These are phyloP conservation scores for Bubo scandiacus DNA, from an alignment of 2,113 vertebrate genomes.

Conservation along the genomic window DNA sequence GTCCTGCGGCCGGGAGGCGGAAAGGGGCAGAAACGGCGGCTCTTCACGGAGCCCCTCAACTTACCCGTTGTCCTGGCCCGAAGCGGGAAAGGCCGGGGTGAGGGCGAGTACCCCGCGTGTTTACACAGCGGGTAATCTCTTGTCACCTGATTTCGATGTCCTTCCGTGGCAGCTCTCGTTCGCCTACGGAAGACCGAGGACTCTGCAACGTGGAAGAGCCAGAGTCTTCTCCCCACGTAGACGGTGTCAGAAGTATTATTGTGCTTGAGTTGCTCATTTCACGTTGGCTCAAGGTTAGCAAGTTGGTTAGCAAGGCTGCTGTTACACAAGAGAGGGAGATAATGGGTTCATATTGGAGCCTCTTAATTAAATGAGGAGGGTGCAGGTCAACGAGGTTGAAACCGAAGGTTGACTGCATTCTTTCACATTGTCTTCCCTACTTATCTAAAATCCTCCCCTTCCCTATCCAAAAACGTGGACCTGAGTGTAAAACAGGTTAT, in stretches of 20 bases:
- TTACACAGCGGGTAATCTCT: rapidly evolving
- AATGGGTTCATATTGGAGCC: background rate
- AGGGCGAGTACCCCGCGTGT: background rate
- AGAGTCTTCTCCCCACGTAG: background rate
- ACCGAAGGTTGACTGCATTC: background rate
- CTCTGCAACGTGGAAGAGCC: background rate
- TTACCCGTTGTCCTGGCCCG: background rate
- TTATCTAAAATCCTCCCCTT: background rate
- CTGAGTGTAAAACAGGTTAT: background rate
- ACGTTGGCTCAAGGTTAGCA: background rate
- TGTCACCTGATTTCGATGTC: rapidly evolving
- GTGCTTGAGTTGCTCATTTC: background rate
- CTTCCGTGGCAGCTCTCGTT: background rate
- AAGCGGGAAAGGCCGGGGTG: background rate
- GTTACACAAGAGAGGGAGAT: background rate
- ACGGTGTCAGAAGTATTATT: background rate
- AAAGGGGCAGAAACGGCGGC: background rate
- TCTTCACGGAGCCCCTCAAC: rapidly evolving
- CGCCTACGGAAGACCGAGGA: rapidly evolving
- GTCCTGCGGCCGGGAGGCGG: background rate
- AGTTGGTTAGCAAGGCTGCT: background rate
- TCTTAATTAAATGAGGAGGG: background rate
- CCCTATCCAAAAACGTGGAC: background rate
- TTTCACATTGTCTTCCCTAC: rapidly evolving
- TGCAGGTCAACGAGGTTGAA: background rate